Evolutionary conservation across 2,797 vertebrate species (phyloP).

Genomic region (Danio tinwini): DNA sequence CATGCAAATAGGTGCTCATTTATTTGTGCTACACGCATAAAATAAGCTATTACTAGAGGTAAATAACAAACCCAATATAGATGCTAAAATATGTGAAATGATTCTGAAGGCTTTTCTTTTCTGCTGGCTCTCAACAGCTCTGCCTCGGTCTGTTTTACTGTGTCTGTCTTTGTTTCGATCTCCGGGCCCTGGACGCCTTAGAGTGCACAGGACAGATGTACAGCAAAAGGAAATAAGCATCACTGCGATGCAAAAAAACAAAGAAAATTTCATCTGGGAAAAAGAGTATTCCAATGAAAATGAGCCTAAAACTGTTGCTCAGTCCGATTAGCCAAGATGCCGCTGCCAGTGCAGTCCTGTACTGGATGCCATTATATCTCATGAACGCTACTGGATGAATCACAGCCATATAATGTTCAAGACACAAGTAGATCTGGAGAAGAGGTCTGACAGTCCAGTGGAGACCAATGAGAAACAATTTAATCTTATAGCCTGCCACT

Average conservation of each 20-base stretch:
- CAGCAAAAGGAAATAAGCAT: slow-evolving; percentile 21
- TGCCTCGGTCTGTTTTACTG: not conserved
- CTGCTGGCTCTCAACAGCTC: slow-evolving; percentile 44
- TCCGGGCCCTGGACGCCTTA: slow-evolving; percentile 20
- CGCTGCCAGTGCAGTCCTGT: not conserved
- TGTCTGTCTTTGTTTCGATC: slow-evolving; percentile 2
- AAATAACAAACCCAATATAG: slow-evolving; percentile 5
- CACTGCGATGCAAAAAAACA: not conserved
- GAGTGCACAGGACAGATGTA: slow-evolving; percentile 26
- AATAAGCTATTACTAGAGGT: not conserved
- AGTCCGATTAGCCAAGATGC: not conserved
- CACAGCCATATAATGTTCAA: slow-evolving; percentile 32
- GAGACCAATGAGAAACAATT: slow-evolving; percentile 11
- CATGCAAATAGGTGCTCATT: not conserved
- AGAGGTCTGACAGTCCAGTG: slow-evolving; percentile 9
- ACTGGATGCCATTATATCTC: not conserved
- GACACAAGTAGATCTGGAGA: slow-evolving; percentile 13
- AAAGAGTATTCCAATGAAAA: not conserved
- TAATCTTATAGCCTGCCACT: not conserved
- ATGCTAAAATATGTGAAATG: slow-evolving; percentile 17
- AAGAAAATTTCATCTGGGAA: slow-evolving; percentile 29
- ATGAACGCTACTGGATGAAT: not conserved
- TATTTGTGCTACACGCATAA: not conserved
- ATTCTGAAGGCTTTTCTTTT: slow-evolving; percentile 49
- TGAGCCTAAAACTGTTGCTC: not conserved